phyloP scores from a whole-genome alignment of 2,113 vertebrate genomes.

The Paralichthys olivaceus region DNA sequence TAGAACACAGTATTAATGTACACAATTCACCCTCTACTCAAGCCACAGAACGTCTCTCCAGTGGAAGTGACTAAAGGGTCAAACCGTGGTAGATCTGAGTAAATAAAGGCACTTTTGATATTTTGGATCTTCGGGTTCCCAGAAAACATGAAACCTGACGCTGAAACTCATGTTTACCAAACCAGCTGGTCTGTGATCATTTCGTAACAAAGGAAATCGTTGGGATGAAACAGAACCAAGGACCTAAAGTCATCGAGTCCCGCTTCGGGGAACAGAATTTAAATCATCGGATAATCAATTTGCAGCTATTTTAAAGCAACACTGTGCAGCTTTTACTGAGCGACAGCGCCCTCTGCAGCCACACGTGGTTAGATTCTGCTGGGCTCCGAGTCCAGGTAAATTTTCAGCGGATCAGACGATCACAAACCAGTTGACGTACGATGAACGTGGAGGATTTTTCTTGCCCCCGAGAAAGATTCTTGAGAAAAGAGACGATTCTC shows the following conservation, averaged over 20 bases:
- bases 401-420: too few relatives aligned
- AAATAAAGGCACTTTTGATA: slow-evolving; percentile 26
- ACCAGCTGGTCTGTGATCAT: neutral
- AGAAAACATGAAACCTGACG: neutral
- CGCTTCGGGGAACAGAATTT: neutral
- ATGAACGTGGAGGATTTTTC: too few relatives aligned
- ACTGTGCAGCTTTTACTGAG: too few relatives aligned
- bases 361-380: too few relatives aligned
- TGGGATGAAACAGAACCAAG: neutral
- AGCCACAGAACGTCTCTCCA: slow-evolving; percentile 22
- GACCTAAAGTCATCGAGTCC: neutral
- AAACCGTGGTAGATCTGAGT: slow-evolving; percentile 3
- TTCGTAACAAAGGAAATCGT: neutral
- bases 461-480: too few relatives aligned
- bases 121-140: neutral
- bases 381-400: too few relatives aligned
- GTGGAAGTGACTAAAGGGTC: slow-evolving; percentile 37
- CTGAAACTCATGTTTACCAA: neutral
- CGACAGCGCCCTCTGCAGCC: too few relatives aligned
- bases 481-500: too few relatives aligned
- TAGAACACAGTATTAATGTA: slow-evolving; percentile 46
- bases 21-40: slow-evolving; percentile 26
- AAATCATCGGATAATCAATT: neutral
- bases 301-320: neutral
- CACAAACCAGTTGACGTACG: too few relatives aligned